Percentiles rank a stretch among this genome's conserved stretches.
Evolutionary conservation across 2,797 vertebrate species (phyloP).

Genomic region (Antrozous pallidus): DNA sequence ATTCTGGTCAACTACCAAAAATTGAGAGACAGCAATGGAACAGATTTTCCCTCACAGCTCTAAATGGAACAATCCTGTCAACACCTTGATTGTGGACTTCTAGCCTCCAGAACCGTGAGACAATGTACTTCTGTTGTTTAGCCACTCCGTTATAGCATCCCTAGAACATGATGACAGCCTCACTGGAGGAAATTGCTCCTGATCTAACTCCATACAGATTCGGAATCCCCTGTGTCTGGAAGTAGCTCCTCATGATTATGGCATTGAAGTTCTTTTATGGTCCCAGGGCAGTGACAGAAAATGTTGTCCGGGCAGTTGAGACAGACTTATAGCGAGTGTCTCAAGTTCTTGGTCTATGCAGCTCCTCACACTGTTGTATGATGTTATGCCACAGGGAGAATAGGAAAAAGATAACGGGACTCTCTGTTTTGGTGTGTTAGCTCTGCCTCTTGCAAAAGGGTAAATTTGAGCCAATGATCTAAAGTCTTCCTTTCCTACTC

Average conservation of each 20-base stretch:
- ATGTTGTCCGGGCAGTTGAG: not conserved
- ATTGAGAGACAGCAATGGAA: not conserved
- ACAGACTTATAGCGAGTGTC: not conserved
- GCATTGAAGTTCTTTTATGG: accelerated
- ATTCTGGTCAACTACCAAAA: not conserved
- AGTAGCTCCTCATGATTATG: not conserved
- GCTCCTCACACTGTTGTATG: accelerated
- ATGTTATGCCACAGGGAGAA: not conserved
- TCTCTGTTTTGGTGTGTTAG: not conserved
- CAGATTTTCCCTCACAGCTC: not conserved
- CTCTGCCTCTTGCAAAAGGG: not conserved
- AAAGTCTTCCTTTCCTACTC: not conserved
- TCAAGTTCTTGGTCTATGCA: not conserved
- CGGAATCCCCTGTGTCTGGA: not conserved
- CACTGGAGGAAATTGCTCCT: not conserved
- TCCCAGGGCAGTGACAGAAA: accelerated
- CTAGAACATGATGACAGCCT: accelerated
- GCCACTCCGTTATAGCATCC: not conserved
- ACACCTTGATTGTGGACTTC: not conserved
- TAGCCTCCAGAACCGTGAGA: not conserved
- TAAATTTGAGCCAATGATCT: not conserved
- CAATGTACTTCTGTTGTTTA: not conserved
- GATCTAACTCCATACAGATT: not conserved
- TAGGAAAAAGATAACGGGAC: not conserved
- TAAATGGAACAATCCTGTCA: not conserved